Conservation (phyloP, 2,113 vertebrate genomes). For the Polyodon spathula region DNA sequence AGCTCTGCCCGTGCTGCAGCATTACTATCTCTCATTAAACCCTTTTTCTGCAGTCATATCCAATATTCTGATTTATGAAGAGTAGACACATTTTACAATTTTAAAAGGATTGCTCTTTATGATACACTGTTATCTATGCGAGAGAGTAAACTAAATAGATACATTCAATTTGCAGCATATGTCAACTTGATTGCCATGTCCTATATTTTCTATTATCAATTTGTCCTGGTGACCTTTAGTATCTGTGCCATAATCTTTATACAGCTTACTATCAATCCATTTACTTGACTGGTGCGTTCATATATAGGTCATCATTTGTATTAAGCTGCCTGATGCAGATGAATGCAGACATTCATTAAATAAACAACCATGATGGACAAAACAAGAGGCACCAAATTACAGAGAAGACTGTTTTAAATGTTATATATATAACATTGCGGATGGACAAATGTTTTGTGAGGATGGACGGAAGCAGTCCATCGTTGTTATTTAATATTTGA, state of each 20-base stretch:
- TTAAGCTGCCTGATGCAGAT: conserved; percentile 38
- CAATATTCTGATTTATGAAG: background rate
- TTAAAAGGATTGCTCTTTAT: background rate
- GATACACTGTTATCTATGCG: background rate
- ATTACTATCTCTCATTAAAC: background rate
- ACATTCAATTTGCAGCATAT: background rate
- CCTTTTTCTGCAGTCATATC: background rate
- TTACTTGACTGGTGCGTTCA: conserved; percentile 31
- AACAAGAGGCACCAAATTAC: background rate
- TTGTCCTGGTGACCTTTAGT: conserved; percentile 20
- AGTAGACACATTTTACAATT: background rate
- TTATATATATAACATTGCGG: no score
- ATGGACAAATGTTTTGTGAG: no score
- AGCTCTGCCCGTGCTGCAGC: background rate
- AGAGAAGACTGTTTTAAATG: no score
- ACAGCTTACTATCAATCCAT: conserved; percentile 15
- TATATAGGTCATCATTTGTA: conserved; percentile 42
- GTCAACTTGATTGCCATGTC: conserved; percentile 4
- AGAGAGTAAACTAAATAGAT: background rate
- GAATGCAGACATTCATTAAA: background rate
- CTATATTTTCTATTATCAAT: conserved; percentile 4
- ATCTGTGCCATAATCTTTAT: conserved; percentile 38
- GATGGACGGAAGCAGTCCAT: no score
- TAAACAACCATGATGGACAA: conserved; percentile 32
- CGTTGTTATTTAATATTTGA: no score